phyloP scores from a whole-genome alignment of 2,797 vertebrate species.

The Periparus ater region DNA sequence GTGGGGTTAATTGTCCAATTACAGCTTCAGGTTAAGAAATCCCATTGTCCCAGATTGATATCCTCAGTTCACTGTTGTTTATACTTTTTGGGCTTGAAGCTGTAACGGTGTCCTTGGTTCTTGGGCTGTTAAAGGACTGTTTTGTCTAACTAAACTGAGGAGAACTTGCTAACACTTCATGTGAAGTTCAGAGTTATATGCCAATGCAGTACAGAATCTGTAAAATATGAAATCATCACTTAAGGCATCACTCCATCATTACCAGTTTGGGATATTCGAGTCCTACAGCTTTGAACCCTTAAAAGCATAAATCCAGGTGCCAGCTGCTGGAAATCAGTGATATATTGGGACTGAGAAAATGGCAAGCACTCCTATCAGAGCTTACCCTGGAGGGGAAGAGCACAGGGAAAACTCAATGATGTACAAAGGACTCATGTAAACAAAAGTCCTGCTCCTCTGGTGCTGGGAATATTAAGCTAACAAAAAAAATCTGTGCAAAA shows the following conservation, averaged over 20 bases:
- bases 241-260: not conserved
- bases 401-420: not conserved
- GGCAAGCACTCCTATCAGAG: not conserved
- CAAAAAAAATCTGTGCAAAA: not conserved
- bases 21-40: too few species aligned
- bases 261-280: fast-evolving
- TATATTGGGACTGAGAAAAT: not conserved
- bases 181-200: too few species aligned
- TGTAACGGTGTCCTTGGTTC: too few species aligned
- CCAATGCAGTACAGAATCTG: too few species aligned
- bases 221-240: too few species aligned
- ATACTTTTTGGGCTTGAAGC: too few species aligned
- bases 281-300: not conserved
- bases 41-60: too few species aligned
- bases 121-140: too few species aligned
- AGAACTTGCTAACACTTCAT: too few species aligned
- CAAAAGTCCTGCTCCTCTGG: not conserved
- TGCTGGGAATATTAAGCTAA: not conserved
- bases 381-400: not conserved
- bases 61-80: too few species aligned
- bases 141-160: too few species aligned
- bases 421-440: not conserved
- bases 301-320: not conserved
- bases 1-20: too few species aligned
- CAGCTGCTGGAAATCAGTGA: not conserved